Evolutionary conservation across 1,140 invertebrate species (phyloP).

Genomic region (Bombus sibiricus): DNA sequence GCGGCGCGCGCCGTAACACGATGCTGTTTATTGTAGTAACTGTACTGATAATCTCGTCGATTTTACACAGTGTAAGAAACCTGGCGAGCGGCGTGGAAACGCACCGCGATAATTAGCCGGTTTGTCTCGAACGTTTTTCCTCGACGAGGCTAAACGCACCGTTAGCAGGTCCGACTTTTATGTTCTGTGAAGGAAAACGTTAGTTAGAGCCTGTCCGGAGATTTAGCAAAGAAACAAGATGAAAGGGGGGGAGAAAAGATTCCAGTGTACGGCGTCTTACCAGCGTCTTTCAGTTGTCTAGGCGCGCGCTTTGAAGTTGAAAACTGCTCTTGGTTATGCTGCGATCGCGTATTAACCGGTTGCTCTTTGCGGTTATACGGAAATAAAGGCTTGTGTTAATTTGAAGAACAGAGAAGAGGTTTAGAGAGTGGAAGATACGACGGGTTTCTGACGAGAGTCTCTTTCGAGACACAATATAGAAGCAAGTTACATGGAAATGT

Average conservation of each 20-base stretch:
- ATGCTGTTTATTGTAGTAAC: conserved; percentile 30
- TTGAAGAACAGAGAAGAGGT: background rate
- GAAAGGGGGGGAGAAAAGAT: background rate
- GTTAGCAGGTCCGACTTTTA: conserved; percentile 25
- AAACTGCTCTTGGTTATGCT: background rate
- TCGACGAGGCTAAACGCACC: conserved; percentile 1
- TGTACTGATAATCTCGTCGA: conserved; percentile 30
- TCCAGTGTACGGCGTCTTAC: background rate
- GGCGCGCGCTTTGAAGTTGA: background rate
- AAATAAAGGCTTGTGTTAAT: conserved; percentile 1
- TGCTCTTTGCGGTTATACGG: too few relatives aligned
- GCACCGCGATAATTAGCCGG: conserved; percentile 43
- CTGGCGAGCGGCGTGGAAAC: background rate
- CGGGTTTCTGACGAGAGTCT: background rate
- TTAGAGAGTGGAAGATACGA: too few relatives aligned
- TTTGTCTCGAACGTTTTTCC: conserved; percentile 35
- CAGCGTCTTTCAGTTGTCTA: background rate
- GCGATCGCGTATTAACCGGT: background rate
- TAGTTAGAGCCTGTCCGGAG: background rate
- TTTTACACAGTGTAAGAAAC: conserved; percentile 24
- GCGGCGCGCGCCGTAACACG: background rate
- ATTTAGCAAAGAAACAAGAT: conserved; percentile 6
- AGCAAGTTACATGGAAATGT: background rate
- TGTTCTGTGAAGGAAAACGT: background rate
- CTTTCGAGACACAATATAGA: background rate